Conservation (phyloP, 2,113 vertebrate genomes). For the Mobula hypostoma region DNA sequence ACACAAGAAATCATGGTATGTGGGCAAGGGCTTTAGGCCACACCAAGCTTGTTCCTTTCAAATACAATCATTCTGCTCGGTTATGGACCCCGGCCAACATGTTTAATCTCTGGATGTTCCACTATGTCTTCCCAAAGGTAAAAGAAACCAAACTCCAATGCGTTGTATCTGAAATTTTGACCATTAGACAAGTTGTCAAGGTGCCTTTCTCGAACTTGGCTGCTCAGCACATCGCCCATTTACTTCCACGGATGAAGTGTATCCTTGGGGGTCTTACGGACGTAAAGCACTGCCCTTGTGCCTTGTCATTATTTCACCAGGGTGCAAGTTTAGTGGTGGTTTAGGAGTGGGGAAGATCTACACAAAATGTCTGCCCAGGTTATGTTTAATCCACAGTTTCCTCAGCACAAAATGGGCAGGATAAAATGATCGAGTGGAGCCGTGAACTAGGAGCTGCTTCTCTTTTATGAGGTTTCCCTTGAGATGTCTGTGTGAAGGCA, state of each 20-base stretch:
- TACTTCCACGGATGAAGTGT: neutral
- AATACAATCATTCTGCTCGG: neutral
- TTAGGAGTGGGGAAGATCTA: neutral
- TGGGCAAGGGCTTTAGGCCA: slow-evolving; percentile 25
- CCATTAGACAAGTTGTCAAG: slow-evolving; percentile 25
- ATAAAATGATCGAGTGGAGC: neutral
- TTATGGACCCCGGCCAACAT: neutral
- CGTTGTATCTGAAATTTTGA: neutral
- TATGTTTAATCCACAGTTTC: slow-evolving; percentile 20
- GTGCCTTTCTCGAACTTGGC: neutral
- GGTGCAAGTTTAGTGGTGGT: neutral
- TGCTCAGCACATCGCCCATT: neutral
- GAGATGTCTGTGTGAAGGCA: neutral
- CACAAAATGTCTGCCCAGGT: slow-evolving; percentile 34
- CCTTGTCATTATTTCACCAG: neutral
- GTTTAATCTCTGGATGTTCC: neutral
- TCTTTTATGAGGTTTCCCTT: neutral
- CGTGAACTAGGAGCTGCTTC: neutral
- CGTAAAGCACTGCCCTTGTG: neutral
- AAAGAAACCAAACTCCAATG: neutral
- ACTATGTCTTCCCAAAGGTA: neutral
- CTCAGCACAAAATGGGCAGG: neutral
- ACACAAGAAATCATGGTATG: slow-evolving; percentile 24
- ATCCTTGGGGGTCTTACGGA: neutral
- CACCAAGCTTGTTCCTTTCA: slow-evolving; percentile 3